Evolutionary conservation across 2,888 invertebrate species (phyloP), one percentile per base, ranked within the genome.

Genomic region (Philopedon plagiatum): DNA sequence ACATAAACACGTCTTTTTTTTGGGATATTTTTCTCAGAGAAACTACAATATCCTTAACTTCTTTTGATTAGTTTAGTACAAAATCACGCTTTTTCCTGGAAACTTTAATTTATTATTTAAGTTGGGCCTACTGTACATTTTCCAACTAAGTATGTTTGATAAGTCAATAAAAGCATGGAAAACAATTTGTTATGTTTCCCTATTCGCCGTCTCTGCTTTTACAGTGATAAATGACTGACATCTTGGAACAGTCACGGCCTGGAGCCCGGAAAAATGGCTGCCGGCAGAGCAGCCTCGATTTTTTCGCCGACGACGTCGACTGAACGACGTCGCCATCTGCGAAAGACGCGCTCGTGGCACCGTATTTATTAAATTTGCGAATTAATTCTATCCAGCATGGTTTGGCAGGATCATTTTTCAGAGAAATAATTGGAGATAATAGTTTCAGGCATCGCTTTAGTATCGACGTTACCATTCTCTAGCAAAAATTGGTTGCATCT

Each of bases 191-290:
- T 54, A 54, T 54, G 29, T 51, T 54, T 26, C 49, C 29, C 18
- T 49, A 49, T 29, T 34, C 62, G 19, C 39, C 64, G 54, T 34
- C 54, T 19, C 37, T 56, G 64, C 54, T 64, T 51, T 51, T 29
- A 8, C 19, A 23, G 54, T 66, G 65, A 66, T 68, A 61, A 73
- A 73, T 64, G 73, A 73, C 56, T 69, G 69, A 69, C 73, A 73
- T 69, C 58, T 73, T 69, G 69, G 63, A 72, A 71, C 71, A 72
- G 72, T 72, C 69, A 73, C 68, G 65, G 69, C 67, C 72, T 39
- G 51, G 63, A 57, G 67, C 60, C 68, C 72, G 73, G 73, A 73
- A 73, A 73, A 73, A 73, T 73, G 64, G 73, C 73, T 63, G 64
- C 73, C 37, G 69, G 73, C 67, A 64, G 39, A 49, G 49, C 54